phyloP scores from a whole-genome alignment of 2,797 vertebrate species.

The Cyclopterus lumpus region DNA sequence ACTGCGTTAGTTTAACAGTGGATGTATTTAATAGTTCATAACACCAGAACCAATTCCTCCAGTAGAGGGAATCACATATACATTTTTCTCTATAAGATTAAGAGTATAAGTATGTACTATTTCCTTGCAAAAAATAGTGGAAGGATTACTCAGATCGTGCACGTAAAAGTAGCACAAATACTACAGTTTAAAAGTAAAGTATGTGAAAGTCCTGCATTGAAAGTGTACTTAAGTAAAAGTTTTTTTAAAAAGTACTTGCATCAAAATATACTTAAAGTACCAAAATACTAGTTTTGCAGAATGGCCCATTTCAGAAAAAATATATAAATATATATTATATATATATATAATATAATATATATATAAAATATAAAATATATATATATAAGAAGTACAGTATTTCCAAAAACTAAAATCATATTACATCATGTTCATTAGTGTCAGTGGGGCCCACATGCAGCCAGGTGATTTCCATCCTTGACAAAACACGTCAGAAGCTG shows the following conservation, averaged over 20 bases:
- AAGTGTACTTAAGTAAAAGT: no score
- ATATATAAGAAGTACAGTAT: no score
- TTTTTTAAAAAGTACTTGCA: no score
- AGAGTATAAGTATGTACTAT: neutral
- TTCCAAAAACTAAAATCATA: no score
- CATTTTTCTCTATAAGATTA: neutral
- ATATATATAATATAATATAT: no score
- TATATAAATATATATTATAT: no score
- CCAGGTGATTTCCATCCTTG: conserved; percentile 21
- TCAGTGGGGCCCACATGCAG: no score
- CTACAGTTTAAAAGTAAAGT: neutral
- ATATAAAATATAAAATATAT: no score
- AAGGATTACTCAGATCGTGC: neutral
- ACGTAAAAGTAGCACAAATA: neutral
- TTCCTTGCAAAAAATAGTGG: neutral
- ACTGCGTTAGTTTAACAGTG: neutral
- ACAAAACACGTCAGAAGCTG: conserved; percentile 8
- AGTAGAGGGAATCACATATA: conserved; percentile 21
- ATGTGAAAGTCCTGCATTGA: no score
- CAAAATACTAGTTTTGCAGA: no score
- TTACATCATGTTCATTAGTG: neutral
- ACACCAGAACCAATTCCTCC: neutral
- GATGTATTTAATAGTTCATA: neutral
- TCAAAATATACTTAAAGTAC: no score
- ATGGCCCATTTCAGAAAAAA: no score